Base-by-base conservation (phyloP, 2,113 vertebrate species). In the Talpa occidentalis region DNA sequence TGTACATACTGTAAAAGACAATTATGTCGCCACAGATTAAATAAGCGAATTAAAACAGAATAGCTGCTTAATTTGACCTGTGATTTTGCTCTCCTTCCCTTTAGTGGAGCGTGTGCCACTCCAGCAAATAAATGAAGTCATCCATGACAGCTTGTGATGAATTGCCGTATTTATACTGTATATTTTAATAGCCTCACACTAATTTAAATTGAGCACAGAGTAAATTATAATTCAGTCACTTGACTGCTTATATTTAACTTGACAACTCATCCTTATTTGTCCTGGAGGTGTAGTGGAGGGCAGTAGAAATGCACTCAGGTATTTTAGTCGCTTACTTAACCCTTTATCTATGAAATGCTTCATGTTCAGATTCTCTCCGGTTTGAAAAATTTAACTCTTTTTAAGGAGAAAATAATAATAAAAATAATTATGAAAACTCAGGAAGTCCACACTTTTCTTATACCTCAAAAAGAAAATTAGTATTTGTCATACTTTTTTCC, bases 161-260 rank as follows among this genome's bases (percentile, higher is more conserved):
- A 99, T 99, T 98, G 98, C 98, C 99, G 98, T 98, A 98, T 99
- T 99, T 99, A 98, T 98, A 98, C 98, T 98, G 99, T 98, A 98
- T 98, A 98, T 99, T 99, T 99, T 99, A 99, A 99, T 99, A 98
- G 99, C 98, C 98, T 98, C 98, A 98, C 98, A 98, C 99, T 99
- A 99, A 99, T 99, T 99, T 99, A 98, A 98, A 98, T 98, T 99
- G 99, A 99, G 98, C 98, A 98, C 98, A 98, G 99, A 99, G 99
- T 99, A 98, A 99, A 99, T 99, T 98, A 98, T 99, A 99, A 99
- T 99, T 99, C 98, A 98, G 98, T 98, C 98, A 98, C 98, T 99
- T 99, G 98, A 98, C 98, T 98, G 98, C 98, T 98, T 98, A 97
- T 98, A 98, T 98, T 98, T 98, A 98, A 98, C 98, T 98, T 98